phyloP scores from a whole-genome alignment of 2,113 vertebrate genomes.

The Callithrix jacchus region DNA sequence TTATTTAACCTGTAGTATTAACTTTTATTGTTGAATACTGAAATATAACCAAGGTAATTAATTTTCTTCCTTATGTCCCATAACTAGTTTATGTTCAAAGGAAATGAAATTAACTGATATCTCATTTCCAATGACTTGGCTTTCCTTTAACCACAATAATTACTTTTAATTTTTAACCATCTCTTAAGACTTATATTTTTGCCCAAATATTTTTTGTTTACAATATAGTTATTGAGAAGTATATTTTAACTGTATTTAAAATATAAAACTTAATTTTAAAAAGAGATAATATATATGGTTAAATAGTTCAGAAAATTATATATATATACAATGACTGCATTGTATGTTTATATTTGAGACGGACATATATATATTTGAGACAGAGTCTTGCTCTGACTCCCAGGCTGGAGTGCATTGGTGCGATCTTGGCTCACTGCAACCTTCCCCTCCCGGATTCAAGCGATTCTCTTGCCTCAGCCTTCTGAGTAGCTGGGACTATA shows the following conservation, averaged over 20 bases:
- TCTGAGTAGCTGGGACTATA: too few relatives aligned
- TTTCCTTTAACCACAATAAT: neutral
- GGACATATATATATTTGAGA: too few relatives aligned
- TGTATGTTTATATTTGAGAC: too few relatives aligned
- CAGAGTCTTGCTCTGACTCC: too few relatives aligned
- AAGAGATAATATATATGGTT: neutral
- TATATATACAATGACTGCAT: too few relatives aligned
- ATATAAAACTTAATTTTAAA: neutral
- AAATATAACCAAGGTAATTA: neutral
- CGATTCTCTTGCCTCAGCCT: too few relatives aligned
- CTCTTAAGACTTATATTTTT: neutral
- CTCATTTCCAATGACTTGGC: neutral
- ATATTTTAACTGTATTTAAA: neutral
- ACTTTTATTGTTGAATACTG: neutral
- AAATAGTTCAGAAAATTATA: neutral
- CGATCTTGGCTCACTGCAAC: too few relatives aligned
- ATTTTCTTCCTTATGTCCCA: neutral
- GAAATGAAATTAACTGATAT: neutral
- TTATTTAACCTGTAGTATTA: neutral
- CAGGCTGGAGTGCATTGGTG: too few relatives aligned
- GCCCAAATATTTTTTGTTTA: neutral
- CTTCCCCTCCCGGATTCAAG: too few relatives aligned
- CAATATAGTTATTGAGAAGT: neutral
- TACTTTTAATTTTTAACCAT: neutral
- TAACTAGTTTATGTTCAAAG: neutral